Evolutionary conservation across 2,113 vertebrate species (phyloP).

Genomic region (Nycticebus coucang): DNA sequence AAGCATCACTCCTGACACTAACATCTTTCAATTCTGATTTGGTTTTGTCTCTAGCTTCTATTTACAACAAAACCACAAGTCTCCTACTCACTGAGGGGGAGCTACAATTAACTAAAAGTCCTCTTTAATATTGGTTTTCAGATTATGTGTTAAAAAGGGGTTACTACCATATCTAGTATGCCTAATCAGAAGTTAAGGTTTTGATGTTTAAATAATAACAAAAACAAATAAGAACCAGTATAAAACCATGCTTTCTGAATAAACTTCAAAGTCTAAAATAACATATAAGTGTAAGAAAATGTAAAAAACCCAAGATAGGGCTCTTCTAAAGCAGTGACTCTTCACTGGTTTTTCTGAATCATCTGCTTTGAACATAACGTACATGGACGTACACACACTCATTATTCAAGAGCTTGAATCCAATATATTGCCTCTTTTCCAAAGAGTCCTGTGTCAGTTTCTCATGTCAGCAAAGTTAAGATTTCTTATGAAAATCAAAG

Average conservation of each 20-base stretch:
- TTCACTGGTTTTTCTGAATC: neutral
- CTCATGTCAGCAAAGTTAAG: neutral
- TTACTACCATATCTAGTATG: neutral
- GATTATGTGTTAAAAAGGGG: neutral
- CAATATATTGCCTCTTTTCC: neutral
- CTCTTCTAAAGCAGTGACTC: neutral
- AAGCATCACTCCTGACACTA: neutral
- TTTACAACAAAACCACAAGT: constrained; percentile 36
- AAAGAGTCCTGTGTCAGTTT: neutral
- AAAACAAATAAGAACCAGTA: constrained; percentile 25
- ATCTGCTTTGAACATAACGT: neutral
- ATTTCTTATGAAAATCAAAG: constrained; percentile 41
- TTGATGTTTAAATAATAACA: neutral
- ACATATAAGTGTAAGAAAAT: neutral
- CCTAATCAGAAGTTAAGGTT: neutral
- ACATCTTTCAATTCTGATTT: neutral
- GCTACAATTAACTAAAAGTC: neutral
- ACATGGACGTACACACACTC: neutral
- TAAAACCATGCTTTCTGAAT: neutral
- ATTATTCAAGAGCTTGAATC: neutral
- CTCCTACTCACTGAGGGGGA: neutral
- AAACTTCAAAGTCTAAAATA: constrained; percentile 12
- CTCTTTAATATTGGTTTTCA: constrained; percentile 22
- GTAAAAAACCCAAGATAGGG: neutral
- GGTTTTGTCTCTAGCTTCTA: neutral